These are phyloP conservation scores for Noctua fimbriata DNA, from an alignment of 2,888 invertebrate species.

Conservation along the genomic window DNA sequence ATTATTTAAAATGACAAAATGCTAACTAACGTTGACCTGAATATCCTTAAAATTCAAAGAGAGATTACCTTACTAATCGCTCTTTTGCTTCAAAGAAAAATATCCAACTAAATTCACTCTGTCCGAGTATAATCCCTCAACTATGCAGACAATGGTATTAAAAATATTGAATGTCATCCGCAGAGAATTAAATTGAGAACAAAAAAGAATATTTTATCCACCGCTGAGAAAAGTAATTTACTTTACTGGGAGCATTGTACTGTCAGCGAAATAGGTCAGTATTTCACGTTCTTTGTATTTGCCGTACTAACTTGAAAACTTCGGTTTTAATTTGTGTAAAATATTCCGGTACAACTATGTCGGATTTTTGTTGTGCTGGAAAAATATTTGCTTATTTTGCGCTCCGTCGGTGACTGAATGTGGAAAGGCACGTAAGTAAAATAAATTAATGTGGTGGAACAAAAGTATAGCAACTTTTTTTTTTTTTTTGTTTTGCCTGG, in stretches of 20 bases:
- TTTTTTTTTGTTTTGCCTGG: no score
- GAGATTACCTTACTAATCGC: not conserved
- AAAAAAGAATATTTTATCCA: conserved; percentile 57
- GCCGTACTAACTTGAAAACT: conserved; percentile 64
- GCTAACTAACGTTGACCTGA: not conserved
- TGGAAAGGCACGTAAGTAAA: not conserved
- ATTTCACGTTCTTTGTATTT: conserved; percentile 65
- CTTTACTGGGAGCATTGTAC: conserved; percentile 77
- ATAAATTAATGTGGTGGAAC: not conserved
- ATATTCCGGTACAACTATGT: conserved; percentile 54
- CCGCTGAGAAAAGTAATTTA: conserved; percentile 75
- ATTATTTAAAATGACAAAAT: not conserved
- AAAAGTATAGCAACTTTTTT: not conserved
- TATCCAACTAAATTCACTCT: not conserved
- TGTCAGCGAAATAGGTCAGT: conserved; percentile 77
- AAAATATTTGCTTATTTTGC: conserved; percentile 41
- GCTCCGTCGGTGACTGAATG: conserved; percentile 21
- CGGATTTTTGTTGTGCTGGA: conserved; percentile 31
- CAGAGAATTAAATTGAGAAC: conserved; percentile 51
- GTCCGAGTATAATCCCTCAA: conserved; percentile 28
- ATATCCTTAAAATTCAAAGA: not conserved
- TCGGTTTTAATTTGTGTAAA: conserved; percentile 71
- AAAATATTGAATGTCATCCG: conserved; percentile 60
- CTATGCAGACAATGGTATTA: conserved; percentile 46
- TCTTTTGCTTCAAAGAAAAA: conserved; percentile 15